A percentile compares a stretch with the other conserved stretches of the same genome.
Evolutionary conservation across 1,140 invertebrate species (phyloP).

Genomic region (Aphelenchoides besseyi): DNA sequence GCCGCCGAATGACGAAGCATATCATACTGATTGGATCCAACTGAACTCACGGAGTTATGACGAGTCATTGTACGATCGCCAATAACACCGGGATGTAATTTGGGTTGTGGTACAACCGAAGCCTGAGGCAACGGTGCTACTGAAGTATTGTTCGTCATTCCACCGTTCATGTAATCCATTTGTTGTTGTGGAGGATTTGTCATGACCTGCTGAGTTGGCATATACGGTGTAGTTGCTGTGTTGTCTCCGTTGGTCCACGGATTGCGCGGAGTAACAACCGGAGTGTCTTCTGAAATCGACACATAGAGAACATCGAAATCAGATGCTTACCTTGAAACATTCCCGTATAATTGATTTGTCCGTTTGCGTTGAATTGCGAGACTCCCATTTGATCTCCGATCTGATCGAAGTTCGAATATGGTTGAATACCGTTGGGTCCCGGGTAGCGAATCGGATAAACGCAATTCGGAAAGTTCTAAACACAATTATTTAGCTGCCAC

Average conservation of each 20-base stretch:
- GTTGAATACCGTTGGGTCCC: neutral
- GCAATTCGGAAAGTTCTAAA: conserved; percentile 20
- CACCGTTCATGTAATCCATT: conserved; percentile 2
- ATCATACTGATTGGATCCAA: neutral
- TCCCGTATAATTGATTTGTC: conserved; percentile 2
- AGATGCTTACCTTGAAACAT: conserved; percentile 13
- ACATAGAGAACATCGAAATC: neutral
- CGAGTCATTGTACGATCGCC: conserved; percentile 17
- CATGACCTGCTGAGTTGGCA: neutral
- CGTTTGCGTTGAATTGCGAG: conserved; percentile 19
- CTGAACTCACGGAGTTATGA: conserved; percentile 11
- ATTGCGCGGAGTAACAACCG: conserved; percentile 15
- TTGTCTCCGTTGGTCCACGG: conserved; percentile 9
- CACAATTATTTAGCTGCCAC: neutral
- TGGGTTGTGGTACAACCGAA: neutral
- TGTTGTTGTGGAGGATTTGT: neutral
- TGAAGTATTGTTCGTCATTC: neutral
- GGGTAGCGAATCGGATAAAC: conserved; percentile 7
- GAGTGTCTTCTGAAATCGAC: conserved; percentile 7
- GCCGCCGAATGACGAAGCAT: conserved; percentile 6
- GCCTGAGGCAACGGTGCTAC: neutral
- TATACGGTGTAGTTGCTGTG: neutral
- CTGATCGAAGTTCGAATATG: conserved; percentile 4
- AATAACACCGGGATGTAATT: conserved; percentile 10
- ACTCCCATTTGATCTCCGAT: conserved; percentile 8